Evolutionary conservation across 2,888 invertebrate species (phyloP), one percentile per base, ranked within the genome.

Genomic region (Micoletzkya japonica): DNA sequence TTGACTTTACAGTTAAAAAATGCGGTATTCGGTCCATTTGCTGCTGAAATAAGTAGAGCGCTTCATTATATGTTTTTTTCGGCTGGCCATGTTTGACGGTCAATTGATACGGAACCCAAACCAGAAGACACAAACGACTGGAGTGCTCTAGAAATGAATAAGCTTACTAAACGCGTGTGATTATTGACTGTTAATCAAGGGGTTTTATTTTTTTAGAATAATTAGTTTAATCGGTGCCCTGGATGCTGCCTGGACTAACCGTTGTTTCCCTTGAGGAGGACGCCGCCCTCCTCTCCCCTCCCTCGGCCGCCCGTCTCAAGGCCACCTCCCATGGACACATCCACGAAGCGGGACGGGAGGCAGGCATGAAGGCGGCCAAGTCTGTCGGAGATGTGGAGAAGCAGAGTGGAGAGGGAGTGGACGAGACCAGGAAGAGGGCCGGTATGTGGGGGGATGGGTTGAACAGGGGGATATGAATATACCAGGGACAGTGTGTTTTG

Each of bases 261-360:
- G 4, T 6, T 36, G 36, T 34, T 34, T 44, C 4, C n/a, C 17
- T 70, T 24, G 20, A 73, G 70, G 72, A 69, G 59, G 58, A 71
- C 24, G 70, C 72, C 6, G 70, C 72, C 17, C 70, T 72, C 1
- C 60, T 72, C n/a, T 24, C 70, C 1, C 69, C 71, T 24, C 72
- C 57, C 26, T 17, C 30, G 4, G 56, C 26, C 4, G 7, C n/a
- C 56, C 7, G 24, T 17, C 44, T 58, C 44, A 57, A 58, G 57
- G 57, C 68, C 56, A 10, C 39, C 7, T 68, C 68, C 24, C n/a
- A 44, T 58, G 36, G 24, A 6, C 28, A 57, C 6, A 28, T 68
- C 57, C 39, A 68, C 68, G n/a, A 54, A 54, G 10, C 44, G 44
- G 44, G 20, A 14, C 44, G 10, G 44, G 44, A 10, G 20, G 44